Percentiles rank a stretch among this genome's conserved stretches.
phyloP scores from a whole-genome alignment of 2,888 invertebrate species.

The Drosophila parthenogenetica region DNA sequence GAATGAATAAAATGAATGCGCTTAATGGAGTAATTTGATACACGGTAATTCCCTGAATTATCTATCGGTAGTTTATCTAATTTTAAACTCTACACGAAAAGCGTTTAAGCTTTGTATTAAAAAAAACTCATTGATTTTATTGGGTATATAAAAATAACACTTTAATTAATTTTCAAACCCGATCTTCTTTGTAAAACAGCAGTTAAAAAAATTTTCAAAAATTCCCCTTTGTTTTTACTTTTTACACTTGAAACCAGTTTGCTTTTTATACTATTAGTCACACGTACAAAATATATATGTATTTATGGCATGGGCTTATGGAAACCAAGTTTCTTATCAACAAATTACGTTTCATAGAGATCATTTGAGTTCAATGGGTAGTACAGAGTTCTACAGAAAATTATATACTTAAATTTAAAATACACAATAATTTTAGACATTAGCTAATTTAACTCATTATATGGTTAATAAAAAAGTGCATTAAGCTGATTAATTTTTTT shows the following conservation, averaged over 20 bases:
- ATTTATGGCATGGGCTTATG: background rate
- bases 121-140: no score
- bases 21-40: background rate
- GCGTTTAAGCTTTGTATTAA: no score
- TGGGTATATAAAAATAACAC: no score
- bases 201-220: no score
- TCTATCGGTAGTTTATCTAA: background rate
- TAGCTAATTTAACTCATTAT: no score
- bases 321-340: conserved; percentile 4
- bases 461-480: no score
- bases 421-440: no score
- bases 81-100: no score
- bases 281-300: background rate
- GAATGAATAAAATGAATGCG: background rate
- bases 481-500: no score
- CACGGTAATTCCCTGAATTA: background rate
- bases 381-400: background rate
- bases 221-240: background rate
- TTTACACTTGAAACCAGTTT: background rate
- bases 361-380: background rate
- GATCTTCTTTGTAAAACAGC: no score
- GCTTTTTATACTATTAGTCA: background rate
- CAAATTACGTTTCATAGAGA: background rate
- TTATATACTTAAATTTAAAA: no score
- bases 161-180: no score